Evolutionary conservation across 1,140 invertebrate genomes (phyloP), one percentile per base, ranked within the genome.

Genomic region (Drosophila orosa): DNA sequence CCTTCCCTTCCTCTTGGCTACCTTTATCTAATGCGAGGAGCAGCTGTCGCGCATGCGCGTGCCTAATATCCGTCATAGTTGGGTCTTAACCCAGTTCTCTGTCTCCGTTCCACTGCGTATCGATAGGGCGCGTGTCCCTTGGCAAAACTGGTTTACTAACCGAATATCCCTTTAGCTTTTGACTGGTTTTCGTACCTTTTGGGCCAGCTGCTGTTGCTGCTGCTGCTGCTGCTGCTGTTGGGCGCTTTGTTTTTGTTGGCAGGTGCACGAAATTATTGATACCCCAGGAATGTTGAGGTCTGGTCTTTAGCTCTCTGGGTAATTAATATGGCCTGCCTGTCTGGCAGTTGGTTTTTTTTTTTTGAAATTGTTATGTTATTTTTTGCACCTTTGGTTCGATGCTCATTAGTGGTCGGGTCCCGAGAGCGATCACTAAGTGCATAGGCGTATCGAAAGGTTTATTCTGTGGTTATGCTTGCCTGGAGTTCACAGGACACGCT

Each of bases 211-310:
- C 69, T 17, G 50, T 42, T 39, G 57, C 58, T 22, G 71, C 52
- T 56, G 76, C 67, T 22, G 71, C 52, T 56, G 76, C 67, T n/a
- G 50, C 42, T 33, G 58, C 54, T 24, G 65, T 59, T 39, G 58
- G 72, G 58, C 50, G 78, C 77, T 89, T 82, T 58, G 65, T 72
- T 82, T 85, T 87, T 59, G 78, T 76, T 54, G 71, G 84, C 84
- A 89, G 84, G 84, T 89, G 84, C 80, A 80, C 73, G 58, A 89
- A 77, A 85, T 89, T 89, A 89, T 87, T 87, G 84, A 87, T 86
- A 76, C 65, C 52, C 63, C 19, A 67, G 68, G 74, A 73, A 82
- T 82, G 80, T 29, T 40, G 50, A 67, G 63, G 37, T 48, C 44
- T 39, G 59, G 33, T 40, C 44, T 29, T 35, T n/a, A 54, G 50